Evolutionary conservation across 2,888 invertebrate species (phyloP).

Genomic region (Tetranychus truncatus): DNA sequence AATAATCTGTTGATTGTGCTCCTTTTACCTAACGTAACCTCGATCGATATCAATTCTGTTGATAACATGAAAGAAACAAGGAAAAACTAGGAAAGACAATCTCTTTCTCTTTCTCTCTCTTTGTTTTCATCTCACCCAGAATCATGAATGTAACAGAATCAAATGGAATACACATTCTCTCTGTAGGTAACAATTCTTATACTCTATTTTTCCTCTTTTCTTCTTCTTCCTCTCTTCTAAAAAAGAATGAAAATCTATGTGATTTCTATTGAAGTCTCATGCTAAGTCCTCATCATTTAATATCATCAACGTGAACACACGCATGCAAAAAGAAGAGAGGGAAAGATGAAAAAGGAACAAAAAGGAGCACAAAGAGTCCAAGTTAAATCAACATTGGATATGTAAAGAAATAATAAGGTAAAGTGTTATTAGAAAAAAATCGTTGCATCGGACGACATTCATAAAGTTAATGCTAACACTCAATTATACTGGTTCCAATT

Average conservation of each 20-base stretch:
- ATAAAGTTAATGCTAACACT: neutral
- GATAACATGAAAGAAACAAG: neutral
- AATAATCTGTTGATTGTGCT: constrained; percentile 1
- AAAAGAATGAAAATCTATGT: neutral
- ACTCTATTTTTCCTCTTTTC: neutral
- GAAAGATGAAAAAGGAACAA: neutral
- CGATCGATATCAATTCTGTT: neutral
- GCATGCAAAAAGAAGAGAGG: too few species aligned
- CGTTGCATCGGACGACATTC: neutral
- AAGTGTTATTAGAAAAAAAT: neutral
- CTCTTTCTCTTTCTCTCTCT: too few species aligned
- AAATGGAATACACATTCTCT: neutral
- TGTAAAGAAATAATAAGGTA: neutral
- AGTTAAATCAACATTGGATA: neutral
- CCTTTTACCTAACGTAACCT: neutral
- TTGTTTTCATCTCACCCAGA: neutral
- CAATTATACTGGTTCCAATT: neutral
- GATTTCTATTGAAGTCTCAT: neutral
- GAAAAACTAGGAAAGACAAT: too few species aligned
- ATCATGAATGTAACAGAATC: neutral
- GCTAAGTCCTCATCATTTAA: neutral
- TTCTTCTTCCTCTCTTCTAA: neutral
- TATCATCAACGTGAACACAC: neutral
- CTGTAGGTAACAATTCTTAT: constrained; percentile 1
- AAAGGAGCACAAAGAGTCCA: neutral